A percentile compares a stretch with the other conserved stretches of the same genome.
phyloP scores from a whole-genome alignment of 1,140 invertebrate genomes.

The Trichonephila clavipes region DNA sequence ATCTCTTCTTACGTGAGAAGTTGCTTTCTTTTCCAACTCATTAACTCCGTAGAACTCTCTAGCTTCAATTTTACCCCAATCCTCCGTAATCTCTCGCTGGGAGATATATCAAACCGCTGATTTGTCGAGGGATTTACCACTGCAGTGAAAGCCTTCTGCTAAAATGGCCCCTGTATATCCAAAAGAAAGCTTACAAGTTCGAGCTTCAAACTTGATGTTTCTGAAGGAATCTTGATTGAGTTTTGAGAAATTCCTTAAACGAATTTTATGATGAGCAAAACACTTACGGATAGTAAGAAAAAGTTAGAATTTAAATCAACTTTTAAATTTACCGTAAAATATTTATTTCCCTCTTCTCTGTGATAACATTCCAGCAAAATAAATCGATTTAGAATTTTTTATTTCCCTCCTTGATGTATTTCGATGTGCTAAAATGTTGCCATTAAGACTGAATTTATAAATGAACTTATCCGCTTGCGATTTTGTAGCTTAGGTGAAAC shows the following conservation, averaged over 20 bases:
- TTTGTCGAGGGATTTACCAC: slow-evolving; percentile 66
- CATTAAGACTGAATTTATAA: slow-evolving; percentile 29
- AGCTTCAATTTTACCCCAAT: slow-evolving; percentile 67
- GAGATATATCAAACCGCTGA: slow-evolving; percentile 62
- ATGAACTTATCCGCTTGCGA: background rate
- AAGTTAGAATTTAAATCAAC: background rate
- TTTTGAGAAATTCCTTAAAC: slow-evolving; percentile 20
- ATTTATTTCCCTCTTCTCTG: background rate
- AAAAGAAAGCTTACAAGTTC: slow-evolving; percentile 27
- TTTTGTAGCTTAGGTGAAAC: background rate
- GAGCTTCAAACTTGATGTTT: background rate
- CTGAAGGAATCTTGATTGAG: slow-evolving; percentile 10
- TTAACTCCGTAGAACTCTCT: slow-evolving; percentile 55
- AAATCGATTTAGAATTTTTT: background rate
- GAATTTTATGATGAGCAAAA: background rate
- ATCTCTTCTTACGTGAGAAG: background rate
- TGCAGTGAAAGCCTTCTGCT: slow-evolving; percentile 2
- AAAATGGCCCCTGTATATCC: slow-evolving; percentile 5
- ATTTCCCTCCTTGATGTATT: background rate
- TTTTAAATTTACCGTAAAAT: background rate
- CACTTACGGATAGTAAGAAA: background rate
- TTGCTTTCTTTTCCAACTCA: slow-evolving; percentile 63
- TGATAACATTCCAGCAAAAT: background rate
- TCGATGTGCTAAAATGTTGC: background rate
- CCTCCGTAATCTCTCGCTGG: slow-evolving; percentile 32